Conservation (phyloP, 2,888 invertebrate genomes). For the Mimas tiliae region DNA sequence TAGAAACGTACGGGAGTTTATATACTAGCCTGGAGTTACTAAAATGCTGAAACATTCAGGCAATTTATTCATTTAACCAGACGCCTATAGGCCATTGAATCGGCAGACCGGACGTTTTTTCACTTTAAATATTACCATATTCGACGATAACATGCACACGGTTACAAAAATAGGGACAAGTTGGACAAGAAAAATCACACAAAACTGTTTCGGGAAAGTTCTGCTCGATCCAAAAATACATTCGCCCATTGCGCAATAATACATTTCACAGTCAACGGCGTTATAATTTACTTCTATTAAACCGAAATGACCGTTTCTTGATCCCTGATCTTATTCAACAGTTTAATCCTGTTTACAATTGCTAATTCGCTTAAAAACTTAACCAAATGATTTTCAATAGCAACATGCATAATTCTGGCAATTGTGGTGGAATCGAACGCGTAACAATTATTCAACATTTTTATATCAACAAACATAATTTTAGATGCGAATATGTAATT, state of each 20-base stretch:
- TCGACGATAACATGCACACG: neutral
- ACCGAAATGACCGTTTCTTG: conserved; percentile 62
- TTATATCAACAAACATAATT: neutral
- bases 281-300: conserved; percentile 55
- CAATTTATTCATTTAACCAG: neutral
- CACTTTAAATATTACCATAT: neutral
- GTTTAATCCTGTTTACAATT: conserved; percentile 35
- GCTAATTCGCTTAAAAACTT: conserved; percentile 31
- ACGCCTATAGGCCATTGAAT: too few species aligned
- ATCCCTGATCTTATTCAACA: conserved; percentile 53
- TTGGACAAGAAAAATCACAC: neutral
- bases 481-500: neutral
- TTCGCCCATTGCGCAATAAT: conserved; percentile 16
- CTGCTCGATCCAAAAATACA: neutral
- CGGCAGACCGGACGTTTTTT: too few species aligned
- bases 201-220: conserved; percentile 14
- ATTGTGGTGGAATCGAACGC: conserved; percentile 2
- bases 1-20: too few species aligned
- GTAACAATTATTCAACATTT: conserved; percentile 11
- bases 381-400: conserved; percentile 27
- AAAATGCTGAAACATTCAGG: too few species aligned
- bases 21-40: too few species aligned
- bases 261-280: conserved; percentile 44
- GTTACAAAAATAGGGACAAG: neutral
- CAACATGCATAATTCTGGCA: conserved; percentile 27